phyloP scores from a whole-genome alignment of 2,888 invertebrate species.

The Caenorhabditis zanzibari region DNA sequence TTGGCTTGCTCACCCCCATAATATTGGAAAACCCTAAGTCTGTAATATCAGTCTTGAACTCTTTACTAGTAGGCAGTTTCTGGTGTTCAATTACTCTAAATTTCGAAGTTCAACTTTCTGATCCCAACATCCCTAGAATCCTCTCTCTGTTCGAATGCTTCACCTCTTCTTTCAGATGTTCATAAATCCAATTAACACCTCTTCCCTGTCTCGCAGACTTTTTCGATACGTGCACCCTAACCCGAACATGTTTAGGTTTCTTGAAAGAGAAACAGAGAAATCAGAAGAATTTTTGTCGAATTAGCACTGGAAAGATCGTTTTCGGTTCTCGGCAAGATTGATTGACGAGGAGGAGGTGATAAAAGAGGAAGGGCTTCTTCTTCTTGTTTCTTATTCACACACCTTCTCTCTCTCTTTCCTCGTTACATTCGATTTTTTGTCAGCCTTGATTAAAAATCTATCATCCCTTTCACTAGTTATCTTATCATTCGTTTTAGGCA shows the following conservation, averaged over 20 bases:
- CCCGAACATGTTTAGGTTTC: slow-evolving; percentile 38
- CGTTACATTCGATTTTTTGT: slow-evolving; percentile 47
- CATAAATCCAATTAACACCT: slow-evolving; percentile 9
- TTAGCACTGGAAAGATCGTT: slow-evolving; percentile 53
- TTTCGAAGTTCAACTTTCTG: no score
- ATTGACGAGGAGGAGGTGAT: slow-evolving; percentile 55
- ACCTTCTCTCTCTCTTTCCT: slow-evolving; percentile 36
- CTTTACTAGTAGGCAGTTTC: no score
- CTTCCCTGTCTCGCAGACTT: slow-evolving; percentile 1
- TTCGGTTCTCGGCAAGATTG: slow-evolving; percentile 56
- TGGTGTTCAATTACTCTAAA: no score
- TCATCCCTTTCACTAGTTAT: slow-evolving; percentile 56
- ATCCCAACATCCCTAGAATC: no score
- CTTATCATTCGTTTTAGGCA: slow-evolving; percentile 22
- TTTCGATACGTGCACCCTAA: slow-evolving; percentile 13
- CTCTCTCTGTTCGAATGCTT: not conserved
- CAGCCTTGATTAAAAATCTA: slow-evolving; percentile 38
- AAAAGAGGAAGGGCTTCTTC: slow-evolving; percentile 36
- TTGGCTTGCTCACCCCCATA: no score
- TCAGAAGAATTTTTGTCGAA: slow-evolving; percentile 22
- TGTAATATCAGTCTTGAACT: no score
- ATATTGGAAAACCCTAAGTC: no score
- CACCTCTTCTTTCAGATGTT: slow-evolving; percentile 8
- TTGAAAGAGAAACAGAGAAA: slow-evolving; percentile 9
- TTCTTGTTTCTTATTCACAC: slow-evolving; percentile 46